Evolutionary conservation across 2,888 invertebrate genomes (phyloP).

Genomic region (Chloroclysta siterata): DNA sequence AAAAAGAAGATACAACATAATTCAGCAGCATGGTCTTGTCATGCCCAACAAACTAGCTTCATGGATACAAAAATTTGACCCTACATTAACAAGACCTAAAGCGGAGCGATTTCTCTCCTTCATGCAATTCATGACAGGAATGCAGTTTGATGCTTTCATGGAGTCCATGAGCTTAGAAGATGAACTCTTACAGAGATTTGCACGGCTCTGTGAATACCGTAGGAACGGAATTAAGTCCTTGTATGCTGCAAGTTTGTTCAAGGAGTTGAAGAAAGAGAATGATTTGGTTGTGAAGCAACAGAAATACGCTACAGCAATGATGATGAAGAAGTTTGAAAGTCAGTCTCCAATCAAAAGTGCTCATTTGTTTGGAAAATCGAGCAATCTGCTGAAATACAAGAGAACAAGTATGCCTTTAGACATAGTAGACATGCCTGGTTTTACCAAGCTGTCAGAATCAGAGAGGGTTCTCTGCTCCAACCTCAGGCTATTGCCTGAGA

Average conservation of each 20-base stretch:
- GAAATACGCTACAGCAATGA: constrained; percentile 61
- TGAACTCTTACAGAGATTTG: constrained; percentile 87
- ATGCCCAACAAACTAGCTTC: constrained; percentile 88
- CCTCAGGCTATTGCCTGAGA: constrained; percentile 90
- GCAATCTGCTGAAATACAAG: constrained; percentile 59
- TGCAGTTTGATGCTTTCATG: constrained; percentile 90
- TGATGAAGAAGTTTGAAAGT: constrained; percentile 69
- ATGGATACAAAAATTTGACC: constrained; percentile 89
- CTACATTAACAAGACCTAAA: constrained; percentile 83
- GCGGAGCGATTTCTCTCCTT: constrained; percentile 88
- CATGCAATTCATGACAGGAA: constrained; percentile 90
- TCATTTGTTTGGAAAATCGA: constrained; percentile 51
- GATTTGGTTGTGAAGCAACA: constrained; percentile 82
- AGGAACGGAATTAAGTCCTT: constrained; percentile 89
- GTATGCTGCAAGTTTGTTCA: constrained; percentile 86
- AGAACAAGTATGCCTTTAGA: constrained; percentile 80
- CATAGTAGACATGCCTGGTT: constrained; percentile 91
- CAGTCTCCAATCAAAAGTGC: constrained; percentile 64
- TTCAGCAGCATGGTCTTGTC: constrained; percentile 92
- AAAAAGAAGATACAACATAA: constrained; percentile 88
- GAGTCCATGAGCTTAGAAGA: constrained; percentile 90
- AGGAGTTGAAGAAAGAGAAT: constrained; percentile 86
- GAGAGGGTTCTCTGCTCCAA: constrained; percentile 92
- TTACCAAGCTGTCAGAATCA: constrained; percentile 87
- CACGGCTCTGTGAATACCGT: constrained; percentile 87